Conservation (phyloP, 2,888 invertebrate genomes). For the Leptinotarsa rubiginosa region DNA sequence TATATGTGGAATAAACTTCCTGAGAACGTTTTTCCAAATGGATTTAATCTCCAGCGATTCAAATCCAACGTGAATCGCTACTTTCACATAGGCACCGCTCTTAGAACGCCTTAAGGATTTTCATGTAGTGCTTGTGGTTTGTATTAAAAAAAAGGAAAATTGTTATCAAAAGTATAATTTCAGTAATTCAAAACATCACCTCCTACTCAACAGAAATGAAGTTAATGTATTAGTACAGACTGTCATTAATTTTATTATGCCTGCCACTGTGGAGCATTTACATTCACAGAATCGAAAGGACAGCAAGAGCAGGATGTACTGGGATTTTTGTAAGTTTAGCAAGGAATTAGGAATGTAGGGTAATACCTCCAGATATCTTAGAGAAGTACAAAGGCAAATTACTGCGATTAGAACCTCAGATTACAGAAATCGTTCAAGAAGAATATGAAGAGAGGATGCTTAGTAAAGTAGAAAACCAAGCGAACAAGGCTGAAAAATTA, state of each 20-base stretch:
- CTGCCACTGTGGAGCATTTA: conserved; percentile 95
- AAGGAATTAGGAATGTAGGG: conserved; percentile 90
- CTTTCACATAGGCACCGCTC: too few species aligned
- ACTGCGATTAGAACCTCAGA: conserved; percentile 80
- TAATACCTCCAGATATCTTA: conserved; percentile 89
- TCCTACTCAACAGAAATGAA: too few species aligned
- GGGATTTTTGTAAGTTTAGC: conserved; percentile 96
- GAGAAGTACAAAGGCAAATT: conserved; percentile 86
- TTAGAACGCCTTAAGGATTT: too few species aligned
- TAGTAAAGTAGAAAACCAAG: conserved; percentile 86
- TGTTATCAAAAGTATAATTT: too few species aligned
- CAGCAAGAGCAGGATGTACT: conserved; percentile 84
- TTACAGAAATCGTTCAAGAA: conserved; percentile 85
- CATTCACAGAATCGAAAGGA: conserved; percentile 95
- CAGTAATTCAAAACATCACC: too few species aligned
- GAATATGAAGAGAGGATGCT: conserved; percentile 86
- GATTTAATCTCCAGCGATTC: too few species aligned
- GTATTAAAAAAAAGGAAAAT: too few species aligned
- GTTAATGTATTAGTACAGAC: conserved; percentile 66
- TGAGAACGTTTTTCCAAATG: too few species aligned
- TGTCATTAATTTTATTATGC: conserved; percentile 96
- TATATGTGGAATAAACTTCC: too few species aligned
- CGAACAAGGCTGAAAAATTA: conserved; percentile 77
- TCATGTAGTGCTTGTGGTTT: too few species aligned
- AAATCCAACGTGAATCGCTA: too few species aligned